Evolutionary conservation across 2,113 vertebrate genomes (phyloP).

Genomic region (Dendropsophus ebraccatus): DNA sequence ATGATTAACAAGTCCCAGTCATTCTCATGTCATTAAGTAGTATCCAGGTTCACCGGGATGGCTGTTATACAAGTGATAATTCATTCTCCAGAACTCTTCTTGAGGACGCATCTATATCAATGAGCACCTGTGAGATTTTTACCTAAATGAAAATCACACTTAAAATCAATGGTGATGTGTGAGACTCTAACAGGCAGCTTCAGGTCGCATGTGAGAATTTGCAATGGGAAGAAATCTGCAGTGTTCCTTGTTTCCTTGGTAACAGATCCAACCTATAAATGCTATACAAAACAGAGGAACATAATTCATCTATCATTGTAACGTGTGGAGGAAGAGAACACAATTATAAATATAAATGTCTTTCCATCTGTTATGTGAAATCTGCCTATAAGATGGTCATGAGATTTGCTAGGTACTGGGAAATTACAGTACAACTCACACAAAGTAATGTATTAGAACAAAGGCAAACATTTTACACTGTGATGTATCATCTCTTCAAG

Average conservation of each 20-base stretch:
- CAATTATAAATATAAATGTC: slow-evolving; percentile 54
- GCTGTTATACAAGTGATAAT: neutral
- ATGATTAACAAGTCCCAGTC: neutral
- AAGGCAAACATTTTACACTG: neutral
- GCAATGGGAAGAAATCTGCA: slow-evolving; percentile 49
- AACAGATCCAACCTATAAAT: slow-evolving; percentile 56
- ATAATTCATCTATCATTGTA: slow-evolving; percentile 54
- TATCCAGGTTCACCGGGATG: neutral
- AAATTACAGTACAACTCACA: slow-evolving; percentile 5
- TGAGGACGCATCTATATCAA: neutral
- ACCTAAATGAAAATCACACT: slow-evolving; percentile 19
- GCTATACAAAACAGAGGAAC: slow-evolving; percentile 49
- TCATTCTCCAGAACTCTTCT: neutral
- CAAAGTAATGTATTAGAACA: slow-evolving; percentile 2
- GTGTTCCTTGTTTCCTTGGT: slow-evolving; percentile 31
- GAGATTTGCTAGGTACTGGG: slow-evolving; percentile 18
- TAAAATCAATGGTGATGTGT: slow-evolving; percentile 13
- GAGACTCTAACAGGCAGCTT: slow-evolving; percentile 39
- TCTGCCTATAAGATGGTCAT: slow-evolving; percentile 33
- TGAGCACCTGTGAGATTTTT: slow-evolving; percentile 14
- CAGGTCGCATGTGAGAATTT: slow-evolving; percentile 55
- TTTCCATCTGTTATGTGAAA: slow-evolving; percentile 53
- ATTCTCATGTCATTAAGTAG: neutral
- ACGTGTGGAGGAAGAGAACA: slow-evolving; percentile 48
- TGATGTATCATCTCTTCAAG: neutral